Evolutionary conservation across 2,797 vertebrate genomes (phyloP).

Genomic region (Ceyx erithaca): DNA sequence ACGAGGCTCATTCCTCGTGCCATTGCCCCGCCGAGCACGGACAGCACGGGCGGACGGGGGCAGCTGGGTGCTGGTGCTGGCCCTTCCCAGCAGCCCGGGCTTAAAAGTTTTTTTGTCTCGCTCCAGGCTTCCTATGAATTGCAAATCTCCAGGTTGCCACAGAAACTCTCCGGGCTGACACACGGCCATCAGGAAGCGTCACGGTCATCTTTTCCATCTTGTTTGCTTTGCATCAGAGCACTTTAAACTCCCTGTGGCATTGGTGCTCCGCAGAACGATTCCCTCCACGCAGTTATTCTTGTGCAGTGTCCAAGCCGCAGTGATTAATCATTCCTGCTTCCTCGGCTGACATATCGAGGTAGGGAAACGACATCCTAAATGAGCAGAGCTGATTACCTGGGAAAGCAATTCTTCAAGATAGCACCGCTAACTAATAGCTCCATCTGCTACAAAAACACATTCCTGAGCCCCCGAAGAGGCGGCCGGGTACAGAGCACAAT

Average conservation of each 20-base stretch:
- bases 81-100: slow-evolving; percentile 38
- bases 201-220: slow-evolving; percentile 66
- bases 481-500: slow-evolving; percentile 56
- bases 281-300: slow-evolving; percentile 52
- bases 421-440: slow-evolving; percentile 83
- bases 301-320: slow-evolving; percentile 70
- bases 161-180: slow-evolving; percentile 72
- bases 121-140: slow-evolving; percentile 62
- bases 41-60: slow-evolving; percentile 8
- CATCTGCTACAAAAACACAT: slow-evolving; percentile 82
- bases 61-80: slow-evolving; percentile 26
- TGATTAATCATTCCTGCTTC: slow-evolving; percentile 81
- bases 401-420: slow-evolving; percentile 88
- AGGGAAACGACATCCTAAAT: slow-evolving; percentile 81
- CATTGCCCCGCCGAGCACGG: slow-evolving; percentile 21
- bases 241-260: slow-evolving; percentile 52
- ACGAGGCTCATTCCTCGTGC: background rate
- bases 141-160: slow-evolving; percentile 72
- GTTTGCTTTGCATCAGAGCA: slow-evolving; percentile 64
- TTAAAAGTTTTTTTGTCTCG: slow-evolving; percentile 20
- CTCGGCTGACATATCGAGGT: slow-evolving; percentile 77
- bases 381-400: slow-evolving; percentile 88
- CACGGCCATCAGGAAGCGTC: slow-evolving; percentile 72
- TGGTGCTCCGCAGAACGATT: slow-evolving; percentile 37
- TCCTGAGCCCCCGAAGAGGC: slow-evolving; percentile 70